Evolutionary conservation across 2,888 invertebrate species (phyloP).

Genomic region (Morpho deidamia): DNA sequence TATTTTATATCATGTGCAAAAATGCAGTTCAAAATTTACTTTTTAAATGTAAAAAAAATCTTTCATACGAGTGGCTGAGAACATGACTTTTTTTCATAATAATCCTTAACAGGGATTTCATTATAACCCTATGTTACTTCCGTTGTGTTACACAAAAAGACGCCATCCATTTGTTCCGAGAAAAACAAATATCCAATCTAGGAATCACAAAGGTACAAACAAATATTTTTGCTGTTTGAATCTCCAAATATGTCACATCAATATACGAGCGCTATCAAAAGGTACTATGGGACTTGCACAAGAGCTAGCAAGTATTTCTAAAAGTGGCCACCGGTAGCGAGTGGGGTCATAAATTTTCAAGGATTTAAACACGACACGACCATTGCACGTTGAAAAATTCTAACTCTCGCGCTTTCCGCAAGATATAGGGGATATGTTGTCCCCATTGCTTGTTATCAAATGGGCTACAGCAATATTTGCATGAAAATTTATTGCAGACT

Average conservation of each 20-base stretch:
- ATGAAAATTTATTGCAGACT: constrained; percentile 3
- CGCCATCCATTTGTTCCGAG: constrained; percentile 4
- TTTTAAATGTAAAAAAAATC: no score
- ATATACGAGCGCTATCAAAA: constrained; percentile 30
- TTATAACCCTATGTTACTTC: neutral
- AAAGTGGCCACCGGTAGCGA: constrained; percentile 55
- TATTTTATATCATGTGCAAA: no score
- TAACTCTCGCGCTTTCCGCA: constrained; percentile 44
- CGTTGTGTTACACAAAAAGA: constrained; percentile 2
- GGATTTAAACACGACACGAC: constrained; percentile 64
- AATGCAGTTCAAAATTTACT: no score
- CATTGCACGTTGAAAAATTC: constrained; percentile 68
- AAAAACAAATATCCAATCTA: constrained; percentile 9
- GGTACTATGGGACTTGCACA: constrained; percentile 40
- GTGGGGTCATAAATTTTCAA: constrained; percentile 65
- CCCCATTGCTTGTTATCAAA: constrained; percentile 27
- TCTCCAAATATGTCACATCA: constrained; percentile 16
- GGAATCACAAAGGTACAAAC: constrained; percentile 12
- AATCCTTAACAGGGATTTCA: neutral
- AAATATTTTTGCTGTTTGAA: constrained; percentile 14
- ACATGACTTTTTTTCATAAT: no score
- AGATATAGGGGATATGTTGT: constrained; percentile 30
- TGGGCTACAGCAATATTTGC: constrained; percentile 16
- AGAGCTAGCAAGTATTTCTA: constrained; percentile 50
- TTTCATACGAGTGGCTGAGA: no score